Evolutionary conservation across 2,113 vertebrate genomes (phyloP).

Genomic region (Pygoscelis antarcticus): DNA sequence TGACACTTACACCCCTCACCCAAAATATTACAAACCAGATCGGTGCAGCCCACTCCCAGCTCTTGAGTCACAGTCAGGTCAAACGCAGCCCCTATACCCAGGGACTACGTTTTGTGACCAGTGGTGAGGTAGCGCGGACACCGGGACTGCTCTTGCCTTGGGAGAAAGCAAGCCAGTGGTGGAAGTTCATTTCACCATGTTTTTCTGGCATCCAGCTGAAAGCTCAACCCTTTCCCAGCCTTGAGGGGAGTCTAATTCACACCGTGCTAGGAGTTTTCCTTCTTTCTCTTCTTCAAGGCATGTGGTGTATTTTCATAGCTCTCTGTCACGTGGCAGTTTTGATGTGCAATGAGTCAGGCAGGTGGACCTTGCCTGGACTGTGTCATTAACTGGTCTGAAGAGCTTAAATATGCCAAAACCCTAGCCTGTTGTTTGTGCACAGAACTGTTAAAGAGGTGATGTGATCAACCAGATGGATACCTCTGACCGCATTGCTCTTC

Average conservation of each 20-base stretch:
- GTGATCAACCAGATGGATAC: neutral
- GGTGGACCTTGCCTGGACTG: neutral
- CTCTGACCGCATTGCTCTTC: neutral
- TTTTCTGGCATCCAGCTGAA: neutral
- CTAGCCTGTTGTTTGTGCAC: neutral
- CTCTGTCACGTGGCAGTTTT: neutral
- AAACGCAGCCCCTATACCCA: fast-evolving
- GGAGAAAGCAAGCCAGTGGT: neutral
- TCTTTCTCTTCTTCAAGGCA: neutral
- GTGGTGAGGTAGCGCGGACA: neutral
- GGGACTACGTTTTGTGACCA: neutral
- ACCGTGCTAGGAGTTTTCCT: neutral
- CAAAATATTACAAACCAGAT: neutral
- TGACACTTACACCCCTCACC: neutral
- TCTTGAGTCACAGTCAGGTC: neutral
- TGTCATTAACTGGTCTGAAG: neutral
- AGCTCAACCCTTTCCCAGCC: neutral
- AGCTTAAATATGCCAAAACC: neutral
- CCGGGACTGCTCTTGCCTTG: neutral
- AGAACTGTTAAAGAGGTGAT: neutral
- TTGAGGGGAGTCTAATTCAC: neutral
- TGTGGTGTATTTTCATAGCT: neutral
- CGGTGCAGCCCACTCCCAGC: fast-evolving
- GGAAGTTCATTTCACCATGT: neutral
- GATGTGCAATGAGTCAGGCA: neutral